Conservation (phyloP, 2,888 invertebrate genomes). For the Allolobophora icterica region DNA sequence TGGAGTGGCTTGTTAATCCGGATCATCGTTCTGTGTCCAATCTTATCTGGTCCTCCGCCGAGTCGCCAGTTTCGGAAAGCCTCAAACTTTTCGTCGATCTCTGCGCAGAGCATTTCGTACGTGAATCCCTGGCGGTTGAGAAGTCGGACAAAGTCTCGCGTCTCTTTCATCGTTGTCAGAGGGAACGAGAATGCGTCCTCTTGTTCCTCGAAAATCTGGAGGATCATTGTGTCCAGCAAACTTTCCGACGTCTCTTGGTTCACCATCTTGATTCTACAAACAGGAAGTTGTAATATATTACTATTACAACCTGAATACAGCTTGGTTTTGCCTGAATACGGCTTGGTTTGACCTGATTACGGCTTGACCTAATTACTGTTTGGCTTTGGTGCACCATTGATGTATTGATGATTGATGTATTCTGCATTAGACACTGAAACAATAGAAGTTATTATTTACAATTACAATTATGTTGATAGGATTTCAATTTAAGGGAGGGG, state of each 20-base stretch:
- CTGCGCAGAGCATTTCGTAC: conserved; percentile 40
- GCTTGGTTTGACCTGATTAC: no score
- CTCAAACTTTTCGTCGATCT: conserved; percentile 42
- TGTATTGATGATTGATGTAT: no score
- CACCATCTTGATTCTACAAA: neutral
- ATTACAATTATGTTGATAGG: no score
- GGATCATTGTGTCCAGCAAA: neutral
- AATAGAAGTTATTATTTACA: no score
- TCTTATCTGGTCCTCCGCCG: conserved; percentile 31
- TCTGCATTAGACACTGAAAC: no score
- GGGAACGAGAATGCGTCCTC: conserved; percentile 45
- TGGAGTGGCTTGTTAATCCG: conserved; percentile 44
- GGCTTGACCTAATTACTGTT: no score
- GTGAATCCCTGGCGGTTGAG: conserved; percentile 41
- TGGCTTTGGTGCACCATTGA: no score
- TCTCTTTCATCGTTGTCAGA: conserved; percentile 41
- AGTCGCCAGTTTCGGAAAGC: conserved; percentile 42
- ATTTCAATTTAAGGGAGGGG: no score
- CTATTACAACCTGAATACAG: no score
- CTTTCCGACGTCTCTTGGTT: neutral
- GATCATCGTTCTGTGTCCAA: conserved; percentile 40
- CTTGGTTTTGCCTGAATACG: no score
- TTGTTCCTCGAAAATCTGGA: conserved; percentile 45
- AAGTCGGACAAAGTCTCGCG: conserved; percentile 43
- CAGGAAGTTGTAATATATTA: no score